Evolutionary conservation across 2,797 vertebrate species (phyloP).

Genomic region (Clarias fuscus): DNA sequence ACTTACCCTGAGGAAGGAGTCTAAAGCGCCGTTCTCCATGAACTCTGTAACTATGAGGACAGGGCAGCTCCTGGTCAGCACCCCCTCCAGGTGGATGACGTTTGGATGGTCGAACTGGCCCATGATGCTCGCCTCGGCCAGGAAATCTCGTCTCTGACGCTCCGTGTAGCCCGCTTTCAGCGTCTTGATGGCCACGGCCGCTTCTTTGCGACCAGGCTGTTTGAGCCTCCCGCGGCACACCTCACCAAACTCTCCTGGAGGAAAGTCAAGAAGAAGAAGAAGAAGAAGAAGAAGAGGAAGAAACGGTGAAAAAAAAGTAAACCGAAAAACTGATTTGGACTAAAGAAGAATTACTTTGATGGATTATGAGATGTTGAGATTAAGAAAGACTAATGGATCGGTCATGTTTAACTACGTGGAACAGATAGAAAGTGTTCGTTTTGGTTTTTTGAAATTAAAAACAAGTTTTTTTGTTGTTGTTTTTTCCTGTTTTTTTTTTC

Average conservation of each 20-base stretch:
- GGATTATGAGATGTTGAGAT: neutral
- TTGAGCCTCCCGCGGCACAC: conserved; percentile 97
- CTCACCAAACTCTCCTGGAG: conserved; percentile 94
- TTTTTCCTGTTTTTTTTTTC: neutral
- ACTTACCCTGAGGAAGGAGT: conserved; percentile 96
- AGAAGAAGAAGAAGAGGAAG: conserved; percentile 32
- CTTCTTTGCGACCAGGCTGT: conserved; percentile 88
- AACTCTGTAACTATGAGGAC: conserved; percentile 99
- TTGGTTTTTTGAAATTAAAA: neutral
- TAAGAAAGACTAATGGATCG: too few relatives aligned
- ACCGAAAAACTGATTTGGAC: neutral
- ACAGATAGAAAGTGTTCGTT: neutral
- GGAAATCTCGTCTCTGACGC: conserved; percentile 93
- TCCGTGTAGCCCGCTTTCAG: conserved; percentile 98
- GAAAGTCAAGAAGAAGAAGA: neutral
- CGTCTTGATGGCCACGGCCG: conserved; percentile 96
- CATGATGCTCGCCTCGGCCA: conserved; percentile 98
- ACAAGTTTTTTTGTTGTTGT: too few relatives aligned
- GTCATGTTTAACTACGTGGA: neutral
- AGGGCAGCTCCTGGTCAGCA: conserved; percentile 95
- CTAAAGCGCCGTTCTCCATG: conserved; percentile 98
- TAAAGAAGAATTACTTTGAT: conserved; percentile 23
- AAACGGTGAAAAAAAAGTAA: conserved; percentile 7
- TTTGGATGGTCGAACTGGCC: conserved; percentile 99
- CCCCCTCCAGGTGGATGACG: conserved; percentile 95